A percentile compares a stretch with the other conserved stretches of the same genome.
Conservation (phyloP, 2,888 invertebrate genomes). For the Venustoraphidia nigricollis region DNA sequence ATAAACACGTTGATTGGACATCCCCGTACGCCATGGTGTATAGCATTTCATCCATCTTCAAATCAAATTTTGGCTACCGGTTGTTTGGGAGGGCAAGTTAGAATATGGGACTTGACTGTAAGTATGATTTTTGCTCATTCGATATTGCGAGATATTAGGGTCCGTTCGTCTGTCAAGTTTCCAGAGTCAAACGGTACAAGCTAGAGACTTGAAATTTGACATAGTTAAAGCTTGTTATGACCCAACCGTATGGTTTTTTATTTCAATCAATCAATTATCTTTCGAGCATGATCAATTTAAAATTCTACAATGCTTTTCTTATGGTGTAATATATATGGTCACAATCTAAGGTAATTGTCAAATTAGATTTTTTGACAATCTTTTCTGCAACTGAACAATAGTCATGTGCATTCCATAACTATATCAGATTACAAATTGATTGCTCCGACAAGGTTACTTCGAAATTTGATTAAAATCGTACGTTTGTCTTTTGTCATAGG, state of each 20-base stretch:
- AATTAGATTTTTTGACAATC: too few species aligned
- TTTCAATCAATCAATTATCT: too few species aligned
- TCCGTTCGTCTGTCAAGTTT: not conserved
- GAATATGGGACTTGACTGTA: slow-evolving; percentile 75
- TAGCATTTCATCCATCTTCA: slow-evolving; percentile 74
- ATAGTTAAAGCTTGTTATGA: too few species aligned
- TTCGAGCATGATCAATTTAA: too few species aligned
- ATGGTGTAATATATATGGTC: too few species aligned
- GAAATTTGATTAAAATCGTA: slow-evolving; percentile 5
- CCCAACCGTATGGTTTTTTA: too few species aligned
- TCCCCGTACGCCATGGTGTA: slow-evolving; percentile 81
- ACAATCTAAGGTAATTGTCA: too few species aligned
- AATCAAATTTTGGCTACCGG: slow-evolving; percentile 76
- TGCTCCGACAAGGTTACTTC: not conserved
- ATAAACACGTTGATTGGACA: slow-evolving; percentile 65
- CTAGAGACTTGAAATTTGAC: too few species aligned
- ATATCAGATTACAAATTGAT: too few species aligned
- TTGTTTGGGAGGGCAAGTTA: slow-evolving; percentile 76
- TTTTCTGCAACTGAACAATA: too few species aligned
- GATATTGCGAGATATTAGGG: not conserved
- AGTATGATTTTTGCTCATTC: slow-evolving; percentile 28
- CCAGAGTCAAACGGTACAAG: not conserved
- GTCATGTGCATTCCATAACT: too few species aligned
- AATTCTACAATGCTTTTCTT: too few species aligned
- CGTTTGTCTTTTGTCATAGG: slow-evolving; percentile 32